Conservation (phyloP, 1,140 invertebrate species). For the Liolophura sinensis region DNA sequence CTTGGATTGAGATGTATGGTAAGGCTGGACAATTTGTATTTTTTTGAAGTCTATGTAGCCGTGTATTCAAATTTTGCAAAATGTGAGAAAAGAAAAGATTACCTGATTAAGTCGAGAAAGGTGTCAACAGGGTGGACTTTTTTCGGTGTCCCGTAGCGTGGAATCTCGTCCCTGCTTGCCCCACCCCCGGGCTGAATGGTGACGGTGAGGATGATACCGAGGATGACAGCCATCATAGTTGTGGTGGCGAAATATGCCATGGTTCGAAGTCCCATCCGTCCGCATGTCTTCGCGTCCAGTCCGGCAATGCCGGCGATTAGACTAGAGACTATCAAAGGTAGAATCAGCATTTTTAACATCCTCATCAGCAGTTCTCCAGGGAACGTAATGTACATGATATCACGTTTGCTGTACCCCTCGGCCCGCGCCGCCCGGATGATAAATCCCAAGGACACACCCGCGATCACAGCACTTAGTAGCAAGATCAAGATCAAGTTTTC, state of each 20-base stretch:
- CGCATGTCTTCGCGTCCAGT: constrained; percentile 54
- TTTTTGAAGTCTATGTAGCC: too few relatives aligned
- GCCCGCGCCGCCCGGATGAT: constrained; percentile 22
- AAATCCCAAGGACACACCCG: constrained; percentile 41
- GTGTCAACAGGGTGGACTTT: constrained; percentile 46
- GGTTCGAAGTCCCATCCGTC: constrained; percentile 65
- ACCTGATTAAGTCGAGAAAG: constrained; percentile 52
- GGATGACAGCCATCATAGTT: constrained; percentile 66
- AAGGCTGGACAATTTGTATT: too few relatives aligned
- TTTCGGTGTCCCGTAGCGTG: constrained; percentile 38
- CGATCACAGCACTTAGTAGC: constrained; percentile 39
- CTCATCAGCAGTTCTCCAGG: constrained; percentile 62
- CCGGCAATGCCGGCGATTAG: constrained; percentile 56
- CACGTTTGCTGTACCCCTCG: constrained; percentile 28
- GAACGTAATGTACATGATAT: constrained; percentile 55
- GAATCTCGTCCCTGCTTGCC: constrained; percentile 38
- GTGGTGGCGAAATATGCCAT: constrained; percentile 90
- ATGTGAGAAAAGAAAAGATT: not conserved
- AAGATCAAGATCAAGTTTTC: constrained; percentile 48
- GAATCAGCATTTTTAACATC: constrained; percentile 62
- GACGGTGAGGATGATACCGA: constrained; percentile 50
- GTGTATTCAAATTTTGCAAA: too few relatives aligned
- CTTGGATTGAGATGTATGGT: too few relatives aligned
- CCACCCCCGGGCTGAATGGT: constrained; percentile 57
- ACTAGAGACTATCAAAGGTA: constrained; percentile 61